phyloP scores from a whole-genome alignment of 2,797 vertebrate genomes.

The Alectoris magna region DNA sequence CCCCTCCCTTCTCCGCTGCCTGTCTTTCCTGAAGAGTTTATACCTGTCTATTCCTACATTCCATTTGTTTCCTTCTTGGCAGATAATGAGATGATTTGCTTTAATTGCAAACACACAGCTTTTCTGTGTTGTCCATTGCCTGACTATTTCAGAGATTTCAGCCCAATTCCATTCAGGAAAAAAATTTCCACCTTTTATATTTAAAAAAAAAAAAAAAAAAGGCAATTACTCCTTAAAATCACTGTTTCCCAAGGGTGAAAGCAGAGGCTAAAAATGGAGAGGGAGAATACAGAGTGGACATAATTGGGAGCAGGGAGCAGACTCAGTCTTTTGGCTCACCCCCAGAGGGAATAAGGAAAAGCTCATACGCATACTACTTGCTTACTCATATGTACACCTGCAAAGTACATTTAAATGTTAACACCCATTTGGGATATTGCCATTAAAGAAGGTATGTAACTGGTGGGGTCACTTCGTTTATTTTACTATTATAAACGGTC shows the following conservation, averaged over 20 bases:
- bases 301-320: conserved; percentile 35
- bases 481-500: conserved; percentile 35
- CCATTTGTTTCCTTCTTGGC: not conserved
- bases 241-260: conserved; percentile 32
- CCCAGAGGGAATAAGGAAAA: conserved; percentile 36
- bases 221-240: conserved; percentile 19
- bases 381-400: conserved; percentile 43
- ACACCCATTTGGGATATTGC: conserved; percentile 29
- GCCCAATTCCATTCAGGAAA: not conserved
- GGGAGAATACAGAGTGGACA: not conserved
- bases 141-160: too few relatives aligned
- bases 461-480: conserved; percentile 24
- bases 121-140: not conserved
- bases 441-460: conserved; percentile 9
- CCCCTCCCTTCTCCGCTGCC: too few relatives aligned
- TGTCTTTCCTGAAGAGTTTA: too few relatives aligned
- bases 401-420: conserved; percentile 63
- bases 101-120: not conserved
- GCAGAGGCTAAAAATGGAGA: conserved; percentile 18
- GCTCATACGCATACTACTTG: conserved; percentile 11
- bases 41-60: too few relatives aligned
- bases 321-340: conserved; percentile 5
- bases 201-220: not conserved
- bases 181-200: not conserved
- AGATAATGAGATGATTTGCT: not conserved